Evolutionary conservation across 1,140 invertebrate species (phyloP), one percentile per base, ranked within the genome.

Genomic region (Chelonus insularis): DNA sequence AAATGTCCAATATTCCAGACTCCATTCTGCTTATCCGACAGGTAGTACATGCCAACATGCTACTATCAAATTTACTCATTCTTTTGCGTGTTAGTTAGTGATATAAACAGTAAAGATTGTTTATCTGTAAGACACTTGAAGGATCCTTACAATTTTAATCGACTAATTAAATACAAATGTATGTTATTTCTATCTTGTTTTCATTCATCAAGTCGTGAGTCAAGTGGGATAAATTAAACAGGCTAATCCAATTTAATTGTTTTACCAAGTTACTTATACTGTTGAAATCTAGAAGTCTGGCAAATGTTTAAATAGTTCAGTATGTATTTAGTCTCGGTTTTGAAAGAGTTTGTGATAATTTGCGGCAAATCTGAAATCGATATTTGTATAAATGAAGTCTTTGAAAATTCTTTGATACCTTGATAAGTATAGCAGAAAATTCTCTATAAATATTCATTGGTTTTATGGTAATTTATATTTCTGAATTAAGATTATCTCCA

Each of bases 11-110:
- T 75, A 78, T 66, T 73, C 73, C 66, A 66, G 67, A 64, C 70
- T 72, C 32, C 70, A 72, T 57, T 57, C 68, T 61, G 71, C 71
- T 43, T 76, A 76, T 71, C 68, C 76, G 60, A 69, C 73, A 72
- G 76, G 74, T 78, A 52, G 50, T 52, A 52, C 47, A 50, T 12
- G 29, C 4, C 7, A 18, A 55, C 39, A 18, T 37, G 16, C 39
- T 16, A 8, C 1, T 11, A 62, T 51, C 21, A 11, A 5, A 20
- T 32, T n/a, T 29, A 16, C 9, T 21, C 7, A 23, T 18, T 56
- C 20, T 23, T 54, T 54, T 51, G 5, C 25, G 25, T 29, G 25
- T 29, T 7, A 29, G 3, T 3, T 29, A 4, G 3, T 29, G 3
- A 16, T 8, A 21, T 18, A 18, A 8, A 14, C 11, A 39, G 11